These are phyloP conservation scores for Dicrurus megarhynchus DNA, from an alignment of 2,113 vertebrate species.

Conservation along the genomic window DNA sequence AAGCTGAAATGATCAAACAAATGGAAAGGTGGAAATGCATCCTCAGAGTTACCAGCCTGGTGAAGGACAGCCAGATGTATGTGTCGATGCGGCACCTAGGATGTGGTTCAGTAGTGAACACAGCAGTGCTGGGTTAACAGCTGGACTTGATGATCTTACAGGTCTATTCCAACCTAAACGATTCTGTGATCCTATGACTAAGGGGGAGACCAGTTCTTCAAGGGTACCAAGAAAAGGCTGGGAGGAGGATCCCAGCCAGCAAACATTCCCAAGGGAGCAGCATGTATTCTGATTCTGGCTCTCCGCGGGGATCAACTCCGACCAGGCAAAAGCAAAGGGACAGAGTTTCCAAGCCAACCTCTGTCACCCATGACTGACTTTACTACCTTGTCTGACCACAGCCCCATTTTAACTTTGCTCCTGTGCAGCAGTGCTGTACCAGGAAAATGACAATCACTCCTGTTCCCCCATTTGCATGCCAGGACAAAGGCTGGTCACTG, in stretches of 20 bases:
- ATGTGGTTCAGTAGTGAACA: neutral
- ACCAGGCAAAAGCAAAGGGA: neutral
- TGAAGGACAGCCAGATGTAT: neutral
- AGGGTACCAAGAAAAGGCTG: accelerated
- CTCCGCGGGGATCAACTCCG: accelerated
- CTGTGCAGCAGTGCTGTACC: neutral
- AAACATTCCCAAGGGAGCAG: neutral
- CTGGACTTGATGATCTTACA: neutral
- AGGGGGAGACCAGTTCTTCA: neutral
- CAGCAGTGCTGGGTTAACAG: neutral
- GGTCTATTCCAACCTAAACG: neutral
- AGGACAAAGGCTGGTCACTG: neutral
- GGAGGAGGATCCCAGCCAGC: neutral
- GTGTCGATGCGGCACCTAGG: neutral
- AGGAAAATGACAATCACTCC: neutral
- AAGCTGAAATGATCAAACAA: neutral
- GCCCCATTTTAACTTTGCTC: neutral
- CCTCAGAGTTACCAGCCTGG: accelerated
- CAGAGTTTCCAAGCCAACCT: neutral
- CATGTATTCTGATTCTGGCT: accelerated
- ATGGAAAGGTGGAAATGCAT: neutral
- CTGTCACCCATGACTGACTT: accelerated
- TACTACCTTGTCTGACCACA: neutral
- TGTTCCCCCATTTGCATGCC: neutral
- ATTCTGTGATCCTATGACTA: neutral